Percentiles rank a stretch among this genome's conserved stretches.
Evolutionary conservation across 30 jellyfish, hydroid and myxozoan genomes (phyloP).

Genomic region (Rhopilema esculentum): DNA sequence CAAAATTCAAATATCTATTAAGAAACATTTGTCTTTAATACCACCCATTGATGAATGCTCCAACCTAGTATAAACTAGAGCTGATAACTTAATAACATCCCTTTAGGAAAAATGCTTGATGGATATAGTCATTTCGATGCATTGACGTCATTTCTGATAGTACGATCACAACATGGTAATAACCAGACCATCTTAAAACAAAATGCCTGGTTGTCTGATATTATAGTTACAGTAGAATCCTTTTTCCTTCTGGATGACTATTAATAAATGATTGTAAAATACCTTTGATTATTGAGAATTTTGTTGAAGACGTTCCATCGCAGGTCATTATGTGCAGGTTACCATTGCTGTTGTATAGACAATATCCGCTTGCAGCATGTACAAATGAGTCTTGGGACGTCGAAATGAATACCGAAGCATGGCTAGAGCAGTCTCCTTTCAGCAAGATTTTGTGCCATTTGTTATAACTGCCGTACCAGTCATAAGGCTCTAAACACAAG

Average conservation of each 20-base stretch:
- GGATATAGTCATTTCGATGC: too few relatives aligned
- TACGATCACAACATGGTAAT: too few relatives aligned
- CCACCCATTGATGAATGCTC: too few relatives aligned
- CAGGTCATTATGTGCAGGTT: constrained; percentile 18
- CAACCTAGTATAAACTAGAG: too few relatives aligned
- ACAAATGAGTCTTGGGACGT: constrained; percentile 32
- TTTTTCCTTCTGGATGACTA: not conserved
- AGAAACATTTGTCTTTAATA: too few relatives aligned
- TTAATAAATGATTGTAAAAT: not conserved
- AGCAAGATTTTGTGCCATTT: constrained; percentile 15
- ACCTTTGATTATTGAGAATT: constrained; percentile 23
- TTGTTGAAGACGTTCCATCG: constrained; percentile 3
- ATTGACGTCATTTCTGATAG: too few relatives aligned
- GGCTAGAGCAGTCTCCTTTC: constrained; percentile 50
- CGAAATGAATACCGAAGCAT: constrained; percentile 21
- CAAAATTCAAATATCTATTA: too few relatives aligned
- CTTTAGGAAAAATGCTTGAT: too few relatives aligned
- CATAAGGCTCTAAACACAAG: constrained; percentile 32
- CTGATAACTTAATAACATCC: too few relatives aligned
- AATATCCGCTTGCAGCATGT: constrained; percentile 62
- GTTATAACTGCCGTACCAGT: constrained; percentile 39
- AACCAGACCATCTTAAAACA: too few relatives aligned
- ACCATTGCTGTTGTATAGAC: constrained; percentile 20
- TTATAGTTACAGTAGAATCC: too few relatives aligned
- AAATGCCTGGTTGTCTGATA: too few relatives aligned